These are phyloP conservation scores for Epistrophe grossulariae DNA, from an alignment of 2,888 invertebrate species.

Conservation along the genomic window DNA sequence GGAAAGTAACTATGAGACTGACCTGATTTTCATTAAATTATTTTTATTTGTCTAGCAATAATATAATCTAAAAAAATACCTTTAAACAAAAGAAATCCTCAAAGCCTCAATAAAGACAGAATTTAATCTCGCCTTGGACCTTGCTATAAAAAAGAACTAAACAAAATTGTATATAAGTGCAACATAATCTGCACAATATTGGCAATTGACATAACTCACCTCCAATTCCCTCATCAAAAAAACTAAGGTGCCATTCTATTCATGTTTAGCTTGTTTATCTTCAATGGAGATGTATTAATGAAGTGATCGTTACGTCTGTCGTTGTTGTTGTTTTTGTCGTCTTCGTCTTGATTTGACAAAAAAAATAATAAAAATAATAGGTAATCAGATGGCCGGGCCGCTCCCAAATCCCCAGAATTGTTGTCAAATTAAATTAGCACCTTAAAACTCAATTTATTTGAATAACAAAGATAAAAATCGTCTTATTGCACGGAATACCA, in stretches of 20 bases:
- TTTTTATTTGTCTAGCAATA: not conserved
- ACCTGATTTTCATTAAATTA: not conserved
- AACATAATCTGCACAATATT: conserved; percentile 56
- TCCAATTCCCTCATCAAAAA: conserved; percentile 37
- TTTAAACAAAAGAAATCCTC: not conserved
- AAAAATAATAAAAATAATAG: not conserved
- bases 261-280: conserved; percentile 63
- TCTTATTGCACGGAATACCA: conserved; percentile 60
- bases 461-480: conserved; percentile 61
- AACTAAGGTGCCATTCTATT: conserved; percentile 39
- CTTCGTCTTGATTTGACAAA: conserved; percentile 1
- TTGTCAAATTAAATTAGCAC: conserved; percentile 73
- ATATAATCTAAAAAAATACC: not conserved
- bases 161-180: conserved; percentile 31
- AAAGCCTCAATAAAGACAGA: not conserved
- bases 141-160: not conserved
- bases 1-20: not conserved
- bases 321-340: not conserved
- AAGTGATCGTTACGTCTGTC: conserved; percentile 59
- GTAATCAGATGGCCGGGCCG: conserved; percentile 44
- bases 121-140: conserved; percentile 45
- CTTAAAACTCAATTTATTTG: conserved; percentile 68
- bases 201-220: conserved; percentile 69
- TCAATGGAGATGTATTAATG: conserved; percentile 60
- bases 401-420: conserved; percentile 65